phyloP scores from a whole-genome alignment of 2,888 invertebrate species.

The Tetragnatha montana region DNA sequence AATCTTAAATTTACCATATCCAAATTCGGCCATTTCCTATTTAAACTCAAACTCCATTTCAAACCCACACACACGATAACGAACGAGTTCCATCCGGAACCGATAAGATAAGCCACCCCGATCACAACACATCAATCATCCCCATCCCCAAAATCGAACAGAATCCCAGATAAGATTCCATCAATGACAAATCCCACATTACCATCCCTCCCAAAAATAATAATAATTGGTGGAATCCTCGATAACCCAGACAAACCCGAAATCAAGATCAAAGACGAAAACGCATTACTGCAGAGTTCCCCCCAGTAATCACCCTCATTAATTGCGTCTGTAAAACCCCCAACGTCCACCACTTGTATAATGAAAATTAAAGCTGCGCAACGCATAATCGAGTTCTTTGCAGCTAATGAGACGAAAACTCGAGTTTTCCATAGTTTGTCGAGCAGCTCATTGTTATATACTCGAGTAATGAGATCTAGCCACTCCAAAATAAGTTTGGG shows the following conservation, averaged over 20 bases:
- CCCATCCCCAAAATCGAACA: too few relatives aligned
- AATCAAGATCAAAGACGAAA: neutral
- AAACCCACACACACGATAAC: too few relatives aligned
- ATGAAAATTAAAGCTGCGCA: neutral
- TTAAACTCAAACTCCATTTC: too few relatives aligned
- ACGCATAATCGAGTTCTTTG: conserved; percentile 15
- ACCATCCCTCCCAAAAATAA: too few relatives aligned
- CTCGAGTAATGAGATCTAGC: conserved; percentile 11
- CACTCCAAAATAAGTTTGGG: conserved; percentile 16
- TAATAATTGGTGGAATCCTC: too few relatives aligned
- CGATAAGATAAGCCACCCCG: too few relatives aligned
- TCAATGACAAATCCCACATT: too few relatives aligned
- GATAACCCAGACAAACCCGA: neutral
- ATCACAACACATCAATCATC: too few relatives aligned
- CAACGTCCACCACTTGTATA: neutral
- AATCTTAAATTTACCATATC: too few relatives aligned
- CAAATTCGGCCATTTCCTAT: too few relatives aligned
- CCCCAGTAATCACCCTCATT: neutral
- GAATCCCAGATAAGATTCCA: too few relatives aligned
- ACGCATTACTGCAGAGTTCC: neutral
- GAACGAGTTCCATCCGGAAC: too few relatives aligned
- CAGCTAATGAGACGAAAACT: conserved; percentile 42
- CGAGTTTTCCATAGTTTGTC: conserved; percentile 35
- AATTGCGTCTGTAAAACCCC: neutral
- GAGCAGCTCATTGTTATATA: conserved; percentile 15